A percentile compares a stretch with the other conserved stretches of the same genome.
These are phyloP conservation scores for Hetaerina americana DNA, from an alignment of 1,140 invertebrate genomes.

Conservation along the genomic window DNA sequence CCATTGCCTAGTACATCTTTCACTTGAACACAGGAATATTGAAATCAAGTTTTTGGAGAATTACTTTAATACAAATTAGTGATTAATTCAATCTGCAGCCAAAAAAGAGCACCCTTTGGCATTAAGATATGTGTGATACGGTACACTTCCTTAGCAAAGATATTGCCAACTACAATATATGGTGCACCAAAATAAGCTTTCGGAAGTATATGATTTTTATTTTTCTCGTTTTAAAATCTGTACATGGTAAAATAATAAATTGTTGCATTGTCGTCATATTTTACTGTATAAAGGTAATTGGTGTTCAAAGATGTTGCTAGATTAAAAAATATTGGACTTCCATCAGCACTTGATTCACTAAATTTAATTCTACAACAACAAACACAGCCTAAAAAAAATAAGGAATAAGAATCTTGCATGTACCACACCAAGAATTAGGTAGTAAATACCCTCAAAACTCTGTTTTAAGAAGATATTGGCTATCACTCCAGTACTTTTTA, in stretches of 20 bases:
- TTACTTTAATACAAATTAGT: too few species aligned
- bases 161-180: background rate
- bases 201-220: background rate
- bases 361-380: background rate
- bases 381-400: background rate
- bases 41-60: too few species aligned
- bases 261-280: background rate
- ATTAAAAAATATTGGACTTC: background rate
- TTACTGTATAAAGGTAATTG: background rate
- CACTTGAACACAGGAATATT: too few species aligned
- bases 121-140: too few species aligned
- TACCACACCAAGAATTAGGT: background rate
- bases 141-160: background rate
- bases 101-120: too few species aligned
- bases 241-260: conserved; percentile 1
- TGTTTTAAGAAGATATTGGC: background rate
- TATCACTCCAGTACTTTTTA: background rate
- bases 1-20: too few species aligned
- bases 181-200: background rate
- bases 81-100: too few species aligned
- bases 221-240: background rate
- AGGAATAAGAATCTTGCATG: background rate
- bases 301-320: background rate
- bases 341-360: background rate
- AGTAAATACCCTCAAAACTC: background rate